Percentiles rank a stretch among this genome's conserved stretches.
Conservation (phyloP, 1,140 invertebrate species). For the Acarapis woodi region DNA sequence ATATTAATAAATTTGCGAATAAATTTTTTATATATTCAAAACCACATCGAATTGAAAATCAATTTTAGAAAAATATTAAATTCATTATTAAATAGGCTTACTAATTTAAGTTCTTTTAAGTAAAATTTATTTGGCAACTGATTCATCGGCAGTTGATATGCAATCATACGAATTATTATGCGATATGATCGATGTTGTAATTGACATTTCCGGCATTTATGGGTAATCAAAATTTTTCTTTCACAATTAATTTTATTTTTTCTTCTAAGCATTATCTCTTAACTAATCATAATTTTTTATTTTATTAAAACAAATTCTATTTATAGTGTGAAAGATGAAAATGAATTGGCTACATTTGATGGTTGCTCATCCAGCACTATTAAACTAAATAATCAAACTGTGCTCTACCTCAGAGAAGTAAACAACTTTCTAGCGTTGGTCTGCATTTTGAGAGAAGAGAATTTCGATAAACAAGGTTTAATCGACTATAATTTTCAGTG, state of each 20-base stretch:
- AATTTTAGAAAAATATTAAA: too few species aligned
- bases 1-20: too few species aligned
- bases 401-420: slow-evolving; percentile 84
- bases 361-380: slow-evolving; percentile 81
- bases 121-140: slow-evolving; percentile 98
- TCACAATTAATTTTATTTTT: neutral
- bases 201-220: slow-evolving; percentile 95
- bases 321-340: slow-evolving; percentile 41
- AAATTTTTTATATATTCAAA: too few species aligned
- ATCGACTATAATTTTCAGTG: slow-evolving; percentile 91
- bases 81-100: too few species aligned
- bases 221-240: slow-evolving; percentile 28
- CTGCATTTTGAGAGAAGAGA: slow-evolving; percentile 85
- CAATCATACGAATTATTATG: slow-evolving; percentile 96
- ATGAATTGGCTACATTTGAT: slow-evolving; percentile 63
- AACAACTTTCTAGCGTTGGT: slow-evolving; percentile 89
- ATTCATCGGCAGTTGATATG: slow-evolving; percentile 98
- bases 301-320: too few species aligned
- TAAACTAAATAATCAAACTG: slow-evolving; percentile 82
- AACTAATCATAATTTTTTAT: too few species aligned
- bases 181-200: slow-evolving; percentile 99
- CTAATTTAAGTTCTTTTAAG: too few species aligned
- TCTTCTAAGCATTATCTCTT: neutral
- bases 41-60: too few species aligned
- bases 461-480: slow-evolving; percentile 86